Conservation (phyloP, 2,113 vertebrate genomes). For the Gopherus flavomarginatus region DNA sequence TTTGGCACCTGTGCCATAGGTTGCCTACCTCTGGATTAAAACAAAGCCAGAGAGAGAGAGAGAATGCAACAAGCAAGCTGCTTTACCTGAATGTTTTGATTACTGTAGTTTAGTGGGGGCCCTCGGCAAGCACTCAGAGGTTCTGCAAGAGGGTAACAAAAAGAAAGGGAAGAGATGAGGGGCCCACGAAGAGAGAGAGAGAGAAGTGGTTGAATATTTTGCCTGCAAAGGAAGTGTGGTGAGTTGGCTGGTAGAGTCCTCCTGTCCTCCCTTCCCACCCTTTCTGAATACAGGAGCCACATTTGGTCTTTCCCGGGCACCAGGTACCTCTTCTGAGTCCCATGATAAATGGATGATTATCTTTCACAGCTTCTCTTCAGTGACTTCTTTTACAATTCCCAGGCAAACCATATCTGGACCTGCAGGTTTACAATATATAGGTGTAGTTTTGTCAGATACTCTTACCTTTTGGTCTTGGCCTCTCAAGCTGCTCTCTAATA, state of each 20-base stretch:
- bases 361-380: slow-evolving; percentile 49
- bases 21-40: not conserved
- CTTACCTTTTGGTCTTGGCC: slow-evolving; percentile 64
- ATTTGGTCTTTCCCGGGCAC: slow-evolving; percentile 1
- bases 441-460: slow-evolving; percentile 63
- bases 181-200: not conserved
- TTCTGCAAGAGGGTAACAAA: not conserved
- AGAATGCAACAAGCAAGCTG: not conserved
- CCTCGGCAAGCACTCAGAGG: not conserved
- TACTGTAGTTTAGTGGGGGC: not conserved
- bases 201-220: not conserved
- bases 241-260: not conserved
- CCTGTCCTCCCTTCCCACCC: not conserved
- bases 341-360: slow-evolving; percentile 32
- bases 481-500: slow-evolving; percentile 64
- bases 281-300: not conserved
- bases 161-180: not conserved
- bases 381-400: slow-evolving; percentile 57
- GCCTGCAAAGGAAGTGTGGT: not conserved
- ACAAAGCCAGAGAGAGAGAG: not conserved
- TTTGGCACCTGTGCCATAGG: no score
- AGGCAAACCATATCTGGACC: not conserved
- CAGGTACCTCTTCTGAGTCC: not conserved
- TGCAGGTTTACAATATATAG: slow-evolving; percentile 59
- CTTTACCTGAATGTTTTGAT: not conserved